Evolutionary conservation across 2,888 invertebrate species (phyloP).

Genomic region (Latrodectus elegans): DNA sequence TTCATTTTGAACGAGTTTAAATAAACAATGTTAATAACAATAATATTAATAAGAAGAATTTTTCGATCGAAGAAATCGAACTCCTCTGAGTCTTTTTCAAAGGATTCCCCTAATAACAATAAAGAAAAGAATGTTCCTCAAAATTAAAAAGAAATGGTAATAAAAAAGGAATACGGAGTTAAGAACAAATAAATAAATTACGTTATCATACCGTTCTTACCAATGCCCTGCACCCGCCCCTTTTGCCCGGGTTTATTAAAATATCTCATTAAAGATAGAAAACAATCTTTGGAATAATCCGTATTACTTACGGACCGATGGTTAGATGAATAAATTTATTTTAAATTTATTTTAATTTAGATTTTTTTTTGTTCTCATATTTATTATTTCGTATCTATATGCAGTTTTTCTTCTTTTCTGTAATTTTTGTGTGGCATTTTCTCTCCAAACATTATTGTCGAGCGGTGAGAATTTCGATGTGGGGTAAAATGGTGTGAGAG

Average conservation of each 20-base stretch:
- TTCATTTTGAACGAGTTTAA: slow-evolving; percentile 45
- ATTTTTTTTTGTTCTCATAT: slow-evolving; percentile 13
- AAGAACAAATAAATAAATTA: slow-evolving; percentile 69
- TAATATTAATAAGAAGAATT: slow-evolving; percentile 63
- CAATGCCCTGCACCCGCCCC: slow-evolving; percentile 2
- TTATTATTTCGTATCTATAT: slow-evolving; percentile 50
- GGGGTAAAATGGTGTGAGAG: slow-evolving; percentile 26
- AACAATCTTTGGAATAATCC: slow-evolving; percentile 68
- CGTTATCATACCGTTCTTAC: slow-evolving; percentile 28
- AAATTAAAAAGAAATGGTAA: slow-evolving; percentile 10
- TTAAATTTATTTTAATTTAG: slow-evolving; percentile 58
- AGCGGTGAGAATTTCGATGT: background rate
- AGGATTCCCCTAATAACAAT: slow-evolving; percentile 59
- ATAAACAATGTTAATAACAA: slow-evolving; percentile 64
- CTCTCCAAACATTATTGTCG: slow-evolving; percentile 15
- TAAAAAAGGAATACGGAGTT: slow-evolving; percentile 35
- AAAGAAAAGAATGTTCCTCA: slow-evolving; percentile 22
- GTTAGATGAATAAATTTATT: slow-evolving; percentile 69
- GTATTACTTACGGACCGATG: slow-evolving; percentile 59
- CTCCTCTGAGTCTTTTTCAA: slow-evolving; percentile 32
- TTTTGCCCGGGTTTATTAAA: slow-evolving; percentile 64
- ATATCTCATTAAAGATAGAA: slow-evolving; percentile 69
- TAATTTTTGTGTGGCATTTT: slow-evolving; percentile 53
- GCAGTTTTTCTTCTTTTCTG: slow-evolving; percentile 26
- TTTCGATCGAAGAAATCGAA: slow-evolving; percentile 11